Percentiles rank a stretch among this genome's conserved stretches.
Conservation (phyloP, 2,888 invertebrate species). For the Folsomia manolachei region DNA sequence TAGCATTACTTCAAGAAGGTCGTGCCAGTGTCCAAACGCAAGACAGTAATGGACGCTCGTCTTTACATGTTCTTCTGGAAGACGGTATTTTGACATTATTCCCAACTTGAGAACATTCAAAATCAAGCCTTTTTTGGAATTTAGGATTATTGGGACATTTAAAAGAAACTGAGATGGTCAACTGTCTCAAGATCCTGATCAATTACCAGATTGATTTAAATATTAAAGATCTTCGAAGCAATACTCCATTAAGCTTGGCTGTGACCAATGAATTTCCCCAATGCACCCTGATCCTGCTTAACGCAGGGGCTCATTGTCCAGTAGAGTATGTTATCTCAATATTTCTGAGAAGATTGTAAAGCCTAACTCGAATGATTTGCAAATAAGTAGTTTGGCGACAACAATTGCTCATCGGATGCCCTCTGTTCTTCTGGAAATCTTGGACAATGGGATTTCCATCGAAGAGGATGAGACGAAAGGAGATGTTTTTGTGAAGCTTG, state of each 20-base stretch:
- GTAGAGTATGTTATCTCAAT: conserved; percentile 15
- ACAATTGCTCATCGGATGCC: conserved; percentile 31
- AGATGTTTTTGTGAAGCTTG: conserved; percentile 14
- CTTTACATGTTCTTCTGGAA: conserved; percentile 25
- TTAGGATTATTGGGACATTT: conserved; percentile 28
- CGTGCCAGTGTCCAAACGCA: not conserved
- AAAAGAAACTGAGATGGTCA: conserved; percentile 22
- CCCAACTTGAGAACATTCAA: not conserved
- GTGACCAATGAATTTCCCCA: conserved; percentile 26
- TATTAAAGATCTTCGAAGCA: not conserved
- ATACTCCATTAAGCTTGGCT: conserved; percentile 27
- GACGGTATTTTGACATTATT: conserved; percentile 24
- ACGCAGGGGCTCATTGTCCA: conserved; percentile 24
- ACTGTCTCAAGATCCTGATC: conserved; percentile 21
- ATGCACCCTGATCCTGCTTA: conserved; percentile 24
- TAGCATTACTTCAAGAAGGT: conserved; percentile 1
- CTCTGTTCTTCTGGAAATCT: conserved; percentile 23
- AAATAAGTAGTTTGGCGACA: conserved; percentile 11
- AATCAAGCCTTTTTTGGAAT: not conserved
- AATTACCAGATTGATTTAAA: conserved; percentile 23
- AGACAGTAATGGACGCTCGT: conserved; percentile 9
- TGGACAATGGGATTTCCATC: conserved; percentile 28
- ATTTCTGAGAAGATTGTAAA: too few relatives aligned
- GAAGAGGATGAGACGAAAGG: conserved; percentile 2
- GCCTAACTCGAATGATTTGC: not conserved